These are phyloP conservation scores for Plecotus auritus DNA, from an alignment of 2,113 vertebrate genomes.

Conservation along the genomic window DNA sequence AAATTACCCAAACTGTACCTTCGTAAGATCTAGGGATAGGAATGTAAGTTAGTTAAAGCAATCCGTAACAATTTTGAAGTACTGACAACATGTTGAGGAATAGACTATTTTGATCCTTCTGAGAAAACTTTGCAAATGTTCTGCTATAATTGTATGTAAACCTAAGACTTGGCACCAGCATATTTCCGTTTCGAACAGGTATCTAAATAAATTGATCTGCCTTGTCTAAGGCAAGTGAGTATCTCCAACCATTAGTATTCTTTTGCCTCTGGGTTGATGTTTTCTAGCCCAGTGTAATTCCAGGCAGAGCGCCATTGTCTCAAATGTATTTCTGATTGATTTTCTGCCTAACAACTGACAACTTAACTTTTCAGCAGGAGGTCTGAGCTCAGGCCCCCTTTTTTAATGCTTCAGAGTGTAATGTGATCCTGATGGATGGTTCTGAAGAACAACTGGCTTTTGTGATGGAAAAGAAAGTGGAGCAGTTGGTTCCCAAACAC, in stretches of 20 bases:
- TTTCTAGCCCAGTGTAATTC: constrained; percentile 10
- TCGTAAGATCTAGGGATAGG: neutral
- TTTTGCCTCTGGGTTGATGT: neutral
- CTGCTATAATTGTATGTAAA: constrained; percentile 50
- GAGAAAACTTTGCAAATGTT: constrained; percentile 45
- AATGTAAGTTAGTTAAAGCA: neutral
- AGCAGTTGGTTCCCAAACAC: constrained; percentile 50
- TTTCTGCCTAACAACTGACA: constrained; percentile 73
- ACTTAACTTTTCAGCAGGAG: constrained; percentile 63
- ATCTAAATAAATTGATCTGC: constrained; percentile 48
- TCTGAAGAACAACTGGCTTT: constrained; percentile 65
- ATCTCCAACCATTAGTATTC: constrained; percentile 41
- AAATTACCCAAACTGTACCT: neutral
- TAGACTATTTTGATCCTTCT: neutral
- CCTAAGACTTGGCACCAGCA: neutral
- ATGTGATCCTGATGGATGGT: constrained; percentile 55
- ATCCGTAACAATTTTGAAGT: constrained; percentile 5
- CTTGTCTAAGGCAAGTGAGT: constrained; percentile 8
- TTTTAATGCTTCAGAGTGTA: constrained; percentile 50
- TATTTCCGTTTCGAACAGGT: constrained; percentile 33
- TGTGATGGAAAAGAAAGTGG: constrained; percentile 48
- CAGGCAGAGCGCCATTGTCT: constrained; percentile 45
- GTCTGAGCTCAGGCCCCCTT: constrained; percentile 14
- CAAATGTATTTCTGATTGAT: constrained; percentile 74
- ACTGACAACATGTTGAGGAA: neutral